Percentiles rank a stretch among this genome's conserved stretches.
These are phyloP conservation scores for Clarias fuscus DNA, from an alignment of 2,797 vertebrate species.

Conservation along the genomic window DNA sequence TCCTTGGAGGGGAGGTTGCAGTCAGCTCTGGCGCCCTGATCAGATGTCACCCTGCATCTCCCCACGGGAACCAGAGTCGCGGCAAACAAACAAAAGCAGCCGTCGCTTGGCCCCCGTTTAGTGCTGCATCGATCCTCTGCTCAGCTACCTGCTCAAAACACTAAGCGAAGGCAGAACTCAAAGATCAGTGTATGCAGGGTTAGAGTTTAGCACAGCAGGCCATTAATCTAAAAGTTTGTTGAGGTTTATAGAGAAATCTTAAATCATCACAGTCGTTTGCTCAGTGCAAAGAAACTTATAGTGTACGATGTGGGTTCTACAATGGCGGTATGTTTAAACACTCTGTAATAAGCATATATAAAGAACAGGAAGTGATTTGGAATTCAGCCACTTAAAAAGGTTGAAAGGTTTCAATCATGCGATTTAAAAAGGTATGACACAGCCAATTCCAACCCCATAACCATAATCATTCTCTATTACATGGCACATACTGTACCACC, in stretches of 20 bases:
- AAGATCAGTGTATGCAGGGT: constrained; percentile 1
- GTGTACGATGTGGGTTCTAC: neutral
- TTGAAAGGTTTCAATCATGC: too few species aligned
- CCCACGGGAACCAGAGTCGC: constrained; percentile 47
- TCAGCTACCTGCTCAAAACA: constrained; percentile 39
- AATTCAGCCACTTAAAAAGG: neutral
- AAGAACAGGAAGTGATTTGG: neutral
- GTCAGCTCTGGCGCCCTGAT: constrained; percentile 38
- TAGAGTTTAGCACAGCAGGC: neutral
- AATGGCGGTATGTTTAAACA: neutral
- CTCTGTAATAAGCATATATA: neutral
- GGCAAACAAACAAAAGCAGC: constrained; percentile 48
- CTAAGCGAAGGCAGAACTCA: constrained; percentile 14
- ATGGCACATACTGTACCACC: neutral
- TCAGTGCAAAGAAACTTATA: constrained; percentile 13
- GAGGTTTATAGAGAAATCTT: constrained; percentile 4
- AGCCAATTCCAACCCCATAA: neutral
- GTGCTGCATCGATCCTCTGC: constrained; percentile 39
- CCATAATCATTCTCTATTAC: neutral
- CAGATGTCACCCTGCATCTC: constrained; percentile 57
- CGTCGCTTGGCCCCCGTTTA: constrained; percentile 38
- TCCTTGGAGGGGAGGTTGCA: constrained; percentile 43
- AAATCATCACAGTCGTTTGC: constrained; percentile 14
- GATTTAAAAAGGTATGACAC: too few species aligned
- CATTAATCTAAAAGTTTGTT: neutral